Evolutionary conservation across 2,113 vertebrate species (phyloP).

Genomic region (Amphiprion ocellaris): DNA sequence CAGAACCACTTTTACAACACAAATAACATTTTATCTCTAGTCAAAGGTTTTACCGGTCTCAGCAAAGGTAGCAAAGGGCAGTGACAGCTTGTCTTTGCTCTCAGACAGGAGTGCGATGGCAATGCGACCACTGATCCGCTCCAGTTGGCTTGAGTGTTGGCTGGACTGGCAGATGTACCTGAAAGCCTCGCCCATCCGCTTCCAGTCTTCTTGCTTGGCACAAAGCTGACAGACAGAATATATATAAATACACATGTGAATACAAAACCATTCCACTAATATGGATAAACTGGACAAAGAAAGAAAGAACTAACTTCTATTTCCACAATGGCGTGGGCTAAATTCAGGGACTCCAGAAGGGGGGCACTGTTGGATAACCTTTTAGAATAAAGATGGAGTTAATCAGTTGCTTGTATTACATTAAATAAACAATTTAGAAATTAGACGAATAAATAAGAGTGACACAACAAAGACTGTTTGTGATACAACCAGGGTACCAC

Average conservation of each 20-base stretch:
- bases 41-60: conserved; percentile 83
- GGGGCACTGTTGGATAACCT: conserved; percentile 20
- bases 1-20: not conserved
- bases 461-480: not conserved
- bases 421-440: not conserved
- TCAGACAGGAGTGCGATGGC: conserved; percentile 85
- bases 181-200: conserved; percentile 87
- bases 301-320: conserved; percentile 73
- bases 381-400: not conserved
- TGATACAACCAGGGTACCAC: conserved; percentile 5
- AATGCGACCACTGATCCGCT: conserved; percentile 85
- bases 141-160: conserved; percentile 84
- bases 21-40: not conserved
- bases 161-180: conserved; percentile 79
- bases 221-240: conserved; percentile 83
- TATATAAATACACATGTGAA: conserved; percentile 6
- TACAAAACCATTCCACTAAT: not conserved
- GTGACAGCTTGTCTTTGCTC: conserved; percentile 80
- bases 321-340: conserved; percentile 68
- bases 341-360: conserved; percentile 53
- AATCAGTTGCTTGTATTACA: not conserved
- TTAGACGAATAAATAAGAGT: not conserved
- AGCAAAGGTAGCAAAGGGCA: conserved; percentile 92
- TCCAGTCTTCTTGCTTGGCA: conserved; percentile 90
- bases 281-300: not conserved